These are phyloP conservation scores for Haliclona indistincta DNA, from an alignment of 37 sponge, comb jelly and placozoan species.

Conservation along the genomic window DNA sequence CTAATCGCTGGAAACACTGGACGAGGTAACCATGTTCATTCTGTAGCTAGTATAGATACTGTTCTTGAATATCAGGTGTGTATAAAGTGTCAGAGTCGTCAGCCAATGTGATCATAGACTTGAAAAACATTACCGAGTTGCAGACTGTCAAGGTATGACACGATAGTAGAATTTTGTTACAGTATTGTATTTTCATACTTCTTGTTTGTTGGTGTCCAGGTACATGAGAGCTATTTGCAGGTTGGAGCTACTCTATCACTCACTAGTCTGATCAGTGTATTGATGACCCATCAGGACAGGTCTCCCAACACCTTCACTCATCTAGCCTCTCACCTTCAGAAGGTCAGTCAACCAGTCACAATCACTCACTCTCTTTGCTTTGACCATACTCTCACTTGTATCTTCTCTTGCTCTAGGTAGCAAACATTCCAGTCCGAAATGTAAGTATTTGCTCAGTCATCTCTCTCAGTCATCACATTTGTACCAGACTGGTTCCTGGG, in stretches of 20 bases:
- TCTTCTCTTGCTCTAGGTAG: slow-evolving; percentile 22
- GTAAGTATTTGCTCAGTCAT: slow-evolving; percentile 9
- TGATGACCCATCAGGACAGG: slow-evolving; percentile 30
- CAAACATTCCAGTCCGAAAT: slow-evolving; percentile 67
- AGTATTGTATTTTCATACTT: too few species aligned
- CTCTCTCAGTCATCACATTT: neutral
- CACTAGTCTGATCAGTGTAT: slow-evolving; percentile 35
- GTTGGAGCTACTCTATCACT: slow-evolving; percentile 68
- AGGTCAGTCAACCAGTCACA: too few species aligned
- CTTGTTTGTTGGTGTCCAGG: too few species aligned
- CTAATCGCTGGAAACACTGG: slow-evolving; percentile 79
- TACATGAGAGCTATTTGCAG: slow-evolving; percentile 9
- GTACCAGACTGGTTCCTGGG: slow-evolving; percentile 63
- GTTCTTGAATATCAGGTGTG: slow-evolving; percentile 45
- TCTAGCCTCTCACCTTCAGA: slow-evolving; percentile 55
- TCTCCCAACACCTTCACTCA: slow-evolving; percentile 36
- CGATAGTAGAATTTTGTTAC: too few species aligned
- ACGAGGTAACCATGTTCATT: slow-evolving; percentile 49
- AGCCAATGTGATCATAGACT: slow-evolving; percentile 50
- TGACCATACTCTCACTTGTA: neutral
- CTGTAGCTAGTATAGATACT: slow-evolving; percentile 7
- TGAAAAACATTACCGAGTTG: slow-evolving; percentile 41
- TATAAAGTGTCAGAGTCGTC: too few species aligned
- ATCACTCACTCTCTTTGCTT: too few species aligned
- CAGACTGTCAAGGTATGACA: slow-evolving; percentile 31